Evolutionary conservation across 2,113 vertebrate species (phyloP), one percentile per base, ranked within the genome.

Genomic region (Colistium nudipinnis): DNA sequence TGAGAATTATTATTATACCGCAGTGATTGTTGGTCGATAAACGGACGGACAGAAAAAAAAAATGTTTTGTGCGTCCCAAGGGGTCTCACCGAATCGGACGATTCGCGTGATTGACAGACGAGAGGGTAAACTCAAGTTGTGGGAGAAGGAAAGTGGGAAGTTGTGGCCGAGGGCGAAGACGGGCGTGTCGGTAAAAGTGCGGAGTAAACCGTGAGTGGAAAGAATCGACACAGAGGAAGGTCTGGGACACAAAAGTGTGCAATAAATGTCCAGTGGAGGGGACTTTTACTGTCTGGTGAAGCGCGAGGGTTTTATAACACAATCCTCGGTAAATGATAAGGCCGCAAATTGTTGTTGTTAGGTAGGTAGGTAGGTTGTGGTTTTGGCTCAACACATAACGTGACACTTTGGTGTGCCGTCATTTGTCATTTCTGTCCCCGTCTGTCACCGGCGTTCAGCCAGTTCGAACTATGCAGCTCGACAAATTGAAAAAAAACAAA

Each of bases 391-490:
- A n/a, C n/a, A n/a, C n/a, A n/a, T n/a, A n/a, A n/a, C n/a, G n/a
- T n/a, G n/a, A 54, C n/a, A 61, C 62, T 63, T 78, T 54, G 20
- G 67, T 49, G 33, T 45, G 48, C 33, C 16, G 1, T 28, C 25
- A 24, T 59, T 74, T 44, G 2, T 39, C 20, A 2, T 19, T 13
- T 24, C 52, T 59, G 38, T 54, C 9, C 61, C 8, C 12, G 43
- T 77, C 38, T 57, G 0, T 78, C 79, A 85, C 79, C 76, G 78
- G 81, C 78, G 1, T 41, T 51, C 45, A 22, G 12, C 27, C 30
- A 9, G 25, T 47, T 56, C 3, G 30, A 31, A 51, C 38, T 22
- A 7, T 25, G 61, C 77, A 76, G 52, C 47, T 66, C 30, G 2
- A 5, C 16, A 24, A n/a, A 49, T 48, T 4, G 70, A 31, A 7